A percentile compares a stretch with the other conserved stretches of the same genome.
phyloP scores from a whole-genome alignment of 2,888 invertebrate species.

The Helobdella robusta region DNA sequence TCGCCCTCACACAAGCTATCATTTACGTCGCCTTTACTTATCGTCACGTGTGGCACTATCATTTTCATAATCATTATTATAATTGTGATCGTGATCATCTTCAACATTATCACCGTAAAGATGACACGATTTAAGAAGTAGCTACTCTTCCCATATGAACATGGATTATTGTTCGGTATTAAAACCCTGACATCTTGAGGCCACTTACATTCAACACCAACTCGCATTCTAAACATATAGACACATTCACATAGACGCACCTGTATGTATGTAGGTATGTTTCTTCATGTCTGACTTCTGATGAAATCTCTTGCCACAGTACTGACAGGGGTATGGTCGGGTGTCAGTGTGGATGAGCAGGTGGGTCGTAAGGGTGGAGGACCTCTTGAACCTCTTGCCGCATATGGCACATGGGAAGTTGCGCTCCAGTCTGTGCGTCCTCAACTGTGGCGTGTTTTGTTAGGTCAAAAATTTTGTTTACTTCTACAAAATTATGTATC shows the following conservation, averaged over 20 bases:
- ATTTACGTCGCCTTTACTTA: background rate
- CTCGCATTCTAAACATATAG: too few species aligned
- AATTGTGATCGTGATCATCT: background rate
- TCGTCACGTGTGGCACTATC: background rate
- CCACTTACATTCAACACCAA: too few species aligned
- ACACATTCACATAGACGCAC: constrained; percentile 52
- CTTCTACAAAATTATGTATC: too few species aligned
- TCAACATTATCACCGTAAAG: background rate
- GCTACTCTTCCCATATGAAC: background rate
- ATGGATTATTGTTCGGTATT: background rate
- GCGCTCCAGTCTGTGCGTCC: constrained; percentile 4
- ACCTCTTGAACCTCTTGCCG: constrained; percentile 88
- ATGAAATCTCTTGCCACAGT: constrained; percentile 95
- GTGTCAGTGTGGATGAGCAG: constrained; percentile 94
- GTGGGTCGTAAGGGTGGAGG: constrained; percentile 91
- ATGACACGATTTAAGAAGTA: too few species aligned
- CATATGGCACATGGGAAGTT: constrained; percentile 78
- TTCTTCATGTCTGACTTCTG: constrained; percentile 99
- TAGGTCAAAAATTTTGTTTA: too few species aligned
- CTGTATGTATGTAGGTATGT: constrained; percentile 90
- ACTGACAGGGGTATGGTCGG: constrained; percentile 91
- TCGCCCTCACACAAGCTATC: background rate
- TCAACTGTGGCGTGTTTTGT: too few species aligned
- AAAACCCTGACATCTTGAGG: background rate
- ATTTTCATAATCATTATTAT: background rate